Evolutionary conservation across 2,888 invertebrate species (phyloP), one percentile per base, ranked within the genome.

Genomic region (Cepaea hortensis): DNA sequence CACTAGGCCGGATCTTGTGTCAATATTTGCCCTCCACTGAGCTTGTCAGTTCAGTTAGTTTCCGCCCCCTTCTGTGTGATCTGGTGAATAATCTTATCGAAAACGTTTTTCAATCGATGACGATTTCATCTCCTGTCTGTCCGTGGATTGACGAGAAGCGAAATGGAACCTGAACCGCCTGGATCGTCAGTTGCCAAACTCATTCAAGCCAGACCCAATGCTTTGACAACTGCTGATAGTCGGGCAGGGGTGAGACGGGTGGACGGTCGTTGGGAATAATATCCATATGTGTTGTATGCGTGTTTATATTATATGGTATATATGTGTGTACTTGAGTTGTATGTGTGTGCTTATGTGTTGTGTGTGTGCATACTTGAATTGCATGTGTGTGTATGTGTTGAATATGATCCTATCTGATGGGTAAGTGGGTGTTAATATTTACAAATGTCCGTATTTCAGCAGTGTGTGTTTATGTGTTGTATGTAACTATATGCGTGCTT

Each of bases 221-320:
- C n/a, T 70, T n/a, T 72, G 81, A 82, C 81, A 72, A 82, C 20
- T 82, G 72, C 50, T 72, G 72, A 82, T 82, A 72, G 50, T 15
- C 6, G 70, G n/a, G 5, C 61, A 6, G 18, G 50, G 23, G 18
- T 5, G 15, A 46, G 50, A 76, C 15, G 18, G 18, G 7, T 3
- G 13, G 35, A 73, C 11, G 35, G 13, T 23, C n/a, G 5, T 73
- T 4, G 73, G 7, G 73, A n/a, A 18, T 5, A 23, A 61, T 81
- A 3, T 6, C 18, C n/a, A 13, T 81, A 35, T 81, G 62, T 80
- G 62, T 75, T 11, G 18, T 65, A 18, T 65, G 18, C 18, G 65
- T 65, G 65, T 65, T 9, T 65, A 18, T 65, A 65, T 15, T 9
- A 65, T 15, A 9, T 15, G 18, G 68, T 68, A 4, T 68, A 50